Percentiles rank a stretch among this genome's conserved stretches.
phyloP scores from a whole-genome alignment of 1,140 invertebrate species.

The Manduca sexta region DNA sequence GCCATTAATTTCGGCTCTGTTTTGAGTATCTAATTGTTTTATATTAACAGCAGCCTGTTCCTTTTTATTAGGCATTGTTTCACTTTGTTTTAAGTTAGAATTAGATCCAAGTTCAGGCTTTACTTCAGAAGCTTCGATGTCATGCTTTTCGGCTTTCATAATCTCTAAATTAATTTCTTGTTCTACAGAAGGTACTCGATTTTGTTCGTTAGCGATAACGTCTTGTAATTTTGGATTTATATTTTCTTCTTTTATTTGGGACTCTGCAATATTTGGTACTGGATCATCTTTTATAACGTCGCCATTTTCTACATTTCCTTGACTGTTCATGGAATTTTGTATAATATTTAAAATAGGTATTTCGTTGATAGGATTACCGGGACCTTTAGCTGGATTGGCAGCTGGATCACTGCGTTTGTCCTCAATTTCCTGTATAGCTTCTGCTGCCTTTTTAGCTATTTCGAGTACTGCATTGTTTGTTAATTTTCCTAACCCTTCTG shows the following conservation, averaged over 20 bases:
- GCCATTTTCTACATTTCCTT: background rate
- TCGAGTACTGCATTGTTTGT: conserved; percentile 51
- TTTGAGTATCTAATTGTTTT: too few relatives aligned
- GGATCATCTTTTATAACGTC: background rate
- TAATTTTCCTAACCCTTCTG: conserved; percentile 38
- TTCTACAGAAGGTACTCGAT: too few relatives aligned
- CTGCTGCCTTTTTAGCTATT: conserved; percentile 51
- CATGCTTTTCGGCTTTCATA: too few relatives aligned
- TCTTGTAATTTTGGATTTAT: too few relatives aligned
- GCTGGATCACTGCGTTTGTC: conserved; percentile 17
- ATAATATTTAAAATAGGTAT: background rate
- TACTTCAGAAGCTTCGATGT: too few relatives aligned
- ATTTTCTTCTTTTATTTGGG: background rate
- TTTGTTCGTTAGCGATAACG: too few relatives aligned
- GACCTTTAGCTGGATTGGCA: conserved; percentile 2
- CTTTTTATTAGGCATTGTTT: too few relatives aligned
- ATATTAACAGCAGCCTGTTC: too few relatives aligned
- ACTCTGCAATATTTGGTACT: background rate
- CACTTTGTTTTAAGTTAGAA: too few relatives aligned
- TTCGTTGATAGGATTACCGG: background rate
- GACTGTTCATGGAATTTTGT: background rate
- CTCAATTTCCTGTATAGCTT: conserved; percentile 50
- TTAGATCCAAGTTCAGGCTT: too few relatives aligned
- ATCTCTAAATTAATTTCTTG: too few relatives aligned
- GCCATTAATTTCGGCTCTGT: too few relatives aligned